These are phyloP conservation scores for Bucorvus abyssinicus DNA, from an alignment of 2,797 vertebrate genomes.

Conservation along the genomic window DNA sequence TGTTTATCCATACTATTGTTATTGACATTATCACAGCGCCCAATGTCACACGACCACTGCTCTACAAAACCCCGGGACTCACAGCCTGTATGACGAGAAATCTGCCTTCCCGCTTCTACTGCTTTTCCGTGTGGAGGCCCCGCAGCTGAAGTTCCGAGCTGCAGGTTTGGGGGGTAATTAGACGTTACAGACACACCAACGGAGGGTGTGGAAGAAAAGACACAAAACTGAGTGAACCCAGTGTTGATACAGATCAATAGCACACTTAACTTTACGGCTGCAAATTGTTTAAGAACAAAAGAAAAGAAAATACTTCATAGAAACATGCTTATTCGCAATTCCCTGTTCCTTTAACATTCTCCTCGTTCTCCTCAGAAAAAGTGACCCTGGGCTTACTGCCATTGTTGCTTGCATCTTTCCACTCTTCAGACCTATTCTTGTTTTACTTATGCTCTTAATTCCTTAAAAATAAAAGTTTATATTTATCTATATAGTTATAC, in stretches of 20 bases:
- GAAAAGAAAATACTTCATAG: neutral
- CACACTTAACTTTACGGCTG: neutral
- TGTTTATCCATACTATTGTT: neutral
- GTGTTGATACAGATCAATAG: neutral
- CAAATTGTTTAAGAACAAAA: neutral
- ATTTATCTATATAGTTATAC: constrained; percentile 47
- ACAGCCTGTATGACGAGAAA: rapidly evolving
- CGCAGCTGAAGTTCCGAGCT: neutral
- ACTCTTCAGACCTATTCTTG: neutral
- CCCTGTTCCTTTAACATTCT: neutral
- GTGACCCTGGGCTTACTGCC: constrained; percentile 6
- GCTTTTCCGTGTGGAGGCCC: neutral
- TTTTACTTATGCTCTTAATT: neutral
- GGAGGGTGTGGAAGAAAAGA: neutral
- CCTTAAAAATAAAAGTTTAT: constrained; percentile 56
- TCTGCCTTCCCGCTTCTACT: neutral
- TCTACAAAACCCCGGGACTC: neutral
- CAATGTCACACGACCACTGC: neutral
- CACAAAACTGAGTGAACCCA: neutral
- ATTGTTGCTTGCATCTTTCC: neutral
- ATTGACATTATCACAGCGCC: neutral
- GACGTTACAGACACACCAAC: neutral
- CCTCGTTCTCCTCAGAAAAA: neutral
- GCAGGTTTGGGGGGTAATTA: neutral
- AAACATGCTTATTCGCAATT: neutral